These are phyloP conservation scores for Varanus salvator DNA, from an alignment of 2,113 vertebrate species.

Conservation along the genomic window DNA sequence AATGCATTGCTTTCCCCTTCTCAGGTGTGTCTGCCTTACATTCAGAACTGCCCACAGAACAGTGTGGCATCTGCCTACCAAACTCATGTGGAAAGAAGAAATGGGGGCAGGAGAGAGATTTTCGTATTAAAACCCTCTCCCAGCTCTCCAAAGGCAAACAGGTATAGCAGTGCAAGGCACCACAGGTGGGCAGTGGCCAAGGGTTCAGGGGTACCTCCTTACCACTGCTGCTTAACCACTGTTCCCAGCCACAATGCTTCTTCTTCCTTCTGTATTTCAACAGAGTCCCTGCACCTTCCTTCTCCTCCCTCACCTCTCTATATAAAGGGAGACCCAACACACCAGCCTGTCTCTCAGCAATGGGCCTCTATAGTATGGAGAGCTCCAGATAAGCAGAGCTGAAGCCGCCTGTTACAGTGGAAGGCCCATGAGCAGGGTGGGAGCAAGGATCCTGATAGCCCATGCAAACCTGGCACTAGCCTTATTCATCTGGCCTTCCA, in stretches of 20 bases:
- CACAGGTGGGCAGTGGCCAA: background rate
- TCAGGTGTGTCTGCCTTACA: background rate
- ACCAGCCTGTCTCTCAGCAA: background rate
- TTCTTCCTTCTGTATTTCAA: background rate
- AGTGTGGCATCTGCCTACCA: background rate
- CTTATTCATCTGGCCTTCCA: background rate
- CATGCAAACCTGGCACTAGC: background rate
- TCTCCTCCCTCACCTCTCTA: background rate
- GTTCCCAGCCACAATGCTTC: background rate
- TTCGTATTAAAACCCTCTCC: background rate
- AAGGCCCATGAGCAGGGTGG: background rate
- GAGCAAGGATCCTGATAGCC: background rate
- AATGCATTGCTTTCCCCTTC: fast-evolving
- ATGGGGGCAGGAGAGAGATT: background rate
- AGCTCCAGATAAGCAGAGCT: background rate
- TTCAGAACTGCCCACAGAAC: background rate
- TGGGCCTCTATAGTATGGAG: background rate
- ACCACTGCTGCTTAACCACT: background rate
- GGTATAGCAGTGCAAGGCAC: background rate
- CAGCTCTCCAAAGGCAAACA: background rate
- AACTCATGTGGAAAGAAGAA: background rate
- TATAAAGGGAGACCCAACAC: background rate
- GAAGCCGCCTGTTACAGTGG: background rate
- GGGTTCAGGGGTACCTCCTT: background rate
- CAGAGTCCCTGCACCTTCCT: background rate